These are phyloP conservation scores for Drosophila seguyi DNA, from an alignment of 1,140 invertebrate genomes.

Conservation along the genomic window DNA sequence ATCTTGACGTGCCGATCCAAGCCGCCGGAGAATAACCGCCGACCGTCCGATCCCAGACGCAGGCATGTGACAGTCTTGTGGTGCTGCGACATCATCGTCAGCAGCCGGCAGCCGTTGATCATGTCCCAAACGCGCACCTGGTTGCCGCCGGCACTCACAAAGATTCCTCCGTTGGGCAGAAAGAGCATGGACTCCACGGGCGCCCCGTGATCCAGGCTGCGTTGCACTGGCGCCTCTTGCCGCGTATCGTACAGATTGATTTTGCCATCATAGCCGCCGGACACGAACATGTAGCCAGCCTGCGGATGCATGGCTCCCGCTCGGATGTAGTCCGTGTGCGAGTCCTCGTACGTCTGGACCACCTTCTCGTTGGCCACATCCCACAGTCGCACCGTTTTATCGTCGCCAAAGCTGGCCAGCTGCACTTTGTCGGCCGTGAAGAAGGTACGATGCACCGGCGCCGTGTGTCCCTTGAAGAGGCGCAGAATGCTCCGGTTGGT, in stretches of 20 bases:
- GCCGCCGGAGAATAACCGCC: slow-evolving; percentile 94
- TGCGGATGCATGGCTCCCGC: slow-evolving; percentile 92
- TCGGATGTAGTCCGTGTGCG: slow-evolving; percentile 93
- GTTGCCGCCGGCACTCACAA: slow-evolving; percentile 96
- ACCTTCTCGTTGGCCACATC: slow-evolving; percentile 94
- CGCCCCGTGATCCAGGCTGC: slow-evolving; percentile 93
- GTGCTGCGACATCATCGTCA: slow-evolving; percentile 93
- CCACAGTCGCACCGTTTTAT: slow-evolving; percentile 95
- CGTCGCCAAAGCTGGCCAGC: slow-evolving; percentile 96
- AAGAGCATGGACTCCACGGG: slow-evolving; percentile 97
- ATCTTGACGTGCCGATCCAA: slow-evolving; percentile 98
- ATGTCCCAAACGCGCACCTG: slow-evolving; percentile 98
- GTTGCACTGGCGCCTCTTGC: slow-evolving; percentile 88
- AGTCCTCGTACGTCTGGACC: slow-evolving; percentile 88
- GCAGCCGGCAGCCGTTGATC: slow-evolving; percentile 92
- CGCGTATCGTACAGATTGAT: slow-evolving; percentile 96
- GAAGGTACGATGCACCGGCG: slow-evolving; percentile 91
- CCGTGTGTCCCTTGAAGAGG: slow-evolving; percentile 87
- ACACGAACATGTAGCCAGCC: slow-evolving; percentile 91
- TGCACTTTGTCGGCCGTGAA: slow-evolving; percentile 93
- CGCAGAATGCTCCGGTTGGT: slow-evolving; percentile 91
- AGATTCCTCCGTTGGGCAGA: slow-evolving; percentile 94
- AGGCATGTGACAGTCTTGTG: slow-evolving; percentile 97
- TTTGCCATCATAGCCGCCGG: slow-evolving; percentile 97
- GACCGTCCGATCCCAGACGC: slow-evolving; percentile 91